Evolutionary conservation across 30 jellyfish, hydroid and myxozoan genomes (phyloP).

Genomic region (Cassiopea andromeda): DNA sequence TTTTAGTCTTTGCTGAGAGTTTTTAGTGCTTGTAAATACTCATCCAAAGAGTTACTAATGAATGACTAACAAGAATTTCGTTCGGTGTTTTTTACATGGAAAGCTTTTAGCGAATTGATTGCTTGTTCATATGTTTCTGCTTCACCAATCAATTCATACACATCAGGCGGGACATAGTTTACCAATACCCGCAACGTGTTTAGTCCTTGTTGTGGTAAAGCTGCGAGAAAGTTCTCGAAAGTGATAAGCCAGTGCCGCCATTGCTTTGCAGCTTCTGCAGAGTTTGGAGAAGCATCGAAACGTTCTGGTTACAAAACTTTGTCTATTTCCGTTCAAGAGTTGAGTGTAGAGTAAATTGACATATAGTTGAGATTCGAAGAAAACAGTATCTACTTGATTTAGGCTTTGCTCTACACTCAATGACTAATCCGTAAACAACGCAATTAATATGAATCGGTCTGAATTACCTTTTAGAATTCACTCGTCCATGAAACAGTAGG

Average conservation of each 20-base stretch:
- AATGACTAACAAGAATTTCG: slow-evolving; percentile 79
- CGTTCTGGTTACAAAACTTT: slow-evolving; percentile 71
- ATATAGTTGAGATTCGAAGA: neutral
- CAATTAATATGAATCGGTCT: neutral
- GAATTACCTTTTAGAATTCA: neutral
- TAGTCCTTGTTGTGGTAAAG: slow-evolving; percentile 44
- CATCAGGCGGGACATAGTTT: slow-evolving; percentile 66
- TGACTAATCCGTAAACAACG: neutral
- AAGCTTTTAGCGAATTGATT: slow-evolving; percentile 51
- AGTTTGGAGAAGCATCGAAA: slow-evolving; percentile 55
- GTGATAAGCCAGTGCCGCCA: slow-evolving; percentile 80
- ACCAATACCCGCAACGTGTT: slow-evolving; percentile 55
- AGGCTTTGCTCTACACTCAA: slow-evolving; percentile 7
- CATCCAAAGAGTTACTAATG: slow-evolving; percentile 80
- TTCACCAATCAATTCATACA: slow-evolving; percentile 56
- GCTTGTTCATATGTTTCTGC: slow-evolving; percentile 54
- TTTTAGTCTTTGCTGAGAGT: slow-evolving; percentile 74
- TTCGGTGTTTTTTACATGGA: slow-evolving; percentile 62
- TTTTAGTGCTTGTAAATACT: slow-evolving; percentile 72
- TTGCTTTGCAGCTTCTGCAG: slow-evolving; percentile 56
- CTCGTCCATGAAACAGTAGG: neutral
- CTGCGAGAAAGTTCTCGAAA: slow-evolving; percentile 68
- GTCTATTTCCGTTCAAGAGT: slow-evolving; percentile 42
- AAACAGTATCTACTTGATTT: neutral
- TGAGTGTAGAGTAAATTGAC: slow-evolving; percentile 29